phyloP scores from a whole-genome alignment of 2,888 invertebrate genomes.

The Drosophila recens region DNA sequence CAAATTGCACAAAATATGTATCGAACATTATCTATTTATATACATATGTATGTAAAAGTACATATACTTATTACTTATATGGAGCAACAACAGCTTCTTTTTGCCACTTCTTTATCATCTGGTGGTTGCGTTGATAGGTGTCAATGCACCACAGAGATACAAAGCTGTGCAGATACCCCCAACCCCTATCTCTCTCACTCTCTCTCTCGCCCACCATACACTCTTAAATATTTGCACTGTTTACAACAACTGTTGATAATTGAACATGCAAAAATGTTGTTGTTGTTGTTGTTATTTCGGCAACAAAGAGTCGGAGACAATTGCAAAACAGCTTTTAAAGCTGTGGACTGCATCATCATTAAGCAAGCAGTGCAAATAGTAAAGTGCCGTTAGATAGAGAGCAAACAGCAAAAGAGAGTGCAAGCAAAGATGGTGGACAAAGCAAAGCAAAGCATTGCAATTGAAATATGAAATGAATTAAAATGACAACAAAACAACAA shows the following conservation, averaged over 20 bases:
- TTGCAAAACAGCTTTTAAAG: slow-evolving; percentile 10
- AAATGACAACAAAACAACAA: slow-evolving; percentile 12
- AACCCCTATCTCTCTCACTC: too few relatives aligned
- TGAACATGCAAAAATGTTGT: slow-evolving; percentile 20
- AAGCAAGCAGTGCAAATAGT: slow-evolving; percentile 22
- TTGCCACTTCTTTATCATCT: slow-evolving; percentile 16
- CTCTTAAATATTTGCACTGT: slow-evolving; percentile 39
- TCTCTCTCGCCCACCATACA: not conserved
- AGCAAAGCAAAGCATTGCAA: slow-evolving; percentile 15
- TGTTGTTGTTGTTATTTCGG: slow-evolving; percentile 10
- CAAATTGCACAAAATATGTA: slow-evolving; percentile 50
- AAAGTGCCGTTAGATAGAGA: slow-evolving; percentile 5
- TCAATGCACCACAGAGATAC: slow-evolving; percentile 45
- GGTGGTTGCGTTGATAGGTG: slow-evolving; percentile 44
- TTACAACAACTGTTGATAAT: slow-evolving; percentile 40
- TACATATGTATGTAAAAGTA: not conserved
- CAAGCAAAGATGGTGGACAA: slow-evolving; percentile 14
- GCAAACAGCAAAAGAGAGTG: not conserved
- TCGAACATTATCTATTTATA: slow-evolving; percentile 36
- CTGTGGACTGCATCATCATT: slow-evolving; percentile 5
- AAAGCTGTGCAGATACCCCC: slow-evolving; percentile 19
- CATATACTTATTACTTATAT: not conserved
- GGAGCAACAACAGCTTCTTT: slow-evolving; percentile 12
- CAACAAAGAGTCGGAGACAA: slow-evolving; percentile 25
- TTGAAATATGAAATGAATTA: slow-evolving; percentile 8